phyloP scores from a whole-genome alignment of 2,888 invertebrate genomes.

The Disparrhopalites patrizii region DNA sequence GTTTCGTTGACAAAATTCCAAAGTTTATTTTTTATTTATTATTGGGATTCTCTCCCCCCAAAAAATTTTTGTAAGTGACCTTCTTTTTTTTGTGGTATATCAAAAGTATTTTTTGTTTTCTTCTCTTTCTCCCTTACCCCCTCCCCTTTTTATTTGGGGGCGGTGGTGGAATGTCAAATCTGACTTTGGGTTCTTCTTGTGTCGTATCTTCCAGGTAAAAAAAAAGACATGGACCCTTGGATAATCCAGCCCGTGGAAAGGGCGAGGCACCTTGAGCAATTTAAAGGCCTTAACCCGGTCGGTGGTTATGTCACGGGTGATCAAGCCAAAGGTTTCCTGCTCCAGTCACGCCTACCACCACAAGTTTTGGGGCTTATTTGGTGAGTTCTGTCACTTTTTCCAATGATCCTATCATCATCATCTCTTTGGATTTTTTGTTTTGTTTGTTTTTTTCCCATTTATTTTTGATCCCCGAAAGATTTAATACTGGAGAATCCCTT shows the following conservation, averaged over 20 bases:
- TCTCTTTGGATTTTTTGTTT: too few relatives aligned
- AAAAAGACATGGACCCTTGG: slow-evolving; percentile 70
- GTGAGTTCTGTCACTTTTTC: slow-evolving; percentile 62
- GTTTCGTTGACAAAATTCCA: neutral
- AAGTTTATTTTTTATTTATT: neutral
- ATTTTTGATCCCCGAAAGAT: too few relatives aligned
- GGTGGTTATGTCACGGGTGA: slow-evolving; percentile 86
- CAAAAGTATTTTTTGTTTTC: neutral
- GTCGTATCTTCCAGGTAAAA: neutral
- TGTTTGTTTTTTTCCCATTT: too few relatives aligned
- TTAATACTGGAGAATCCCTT: too few relatives aligned
- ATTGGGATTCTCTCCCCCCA: neutral
- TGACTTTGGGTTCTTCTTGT: neutral
- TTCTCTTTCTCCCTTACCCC: too few relatives aligned
- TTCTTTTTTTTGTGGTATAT: neutral
- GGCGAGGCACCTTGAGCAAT: slow-evolving; percentile 85
- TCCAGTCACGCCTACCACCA: slow-evolving; percentile 88
- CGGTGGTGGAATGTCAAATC: neutral
- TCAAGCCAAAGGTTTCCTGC: slow-evolving; percentile 87
- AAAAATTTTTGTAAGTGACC: neutral
- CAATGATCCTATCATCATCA: too few relatives aligned
- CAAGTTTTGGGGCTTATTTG: slow-evolving; percentile 90
- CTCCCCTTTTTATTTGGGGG: neutral
- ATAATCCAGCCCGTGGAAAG: slow-evolving; percentile 80
- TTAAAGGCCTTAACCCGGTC: slow-evolving; percentile 77